Evolutionary conservation across 2,888 invertebrate genomes (phyloP), one percentile per base, ranked within the genome.

Genomic region (Xylota segnis): DNA sequence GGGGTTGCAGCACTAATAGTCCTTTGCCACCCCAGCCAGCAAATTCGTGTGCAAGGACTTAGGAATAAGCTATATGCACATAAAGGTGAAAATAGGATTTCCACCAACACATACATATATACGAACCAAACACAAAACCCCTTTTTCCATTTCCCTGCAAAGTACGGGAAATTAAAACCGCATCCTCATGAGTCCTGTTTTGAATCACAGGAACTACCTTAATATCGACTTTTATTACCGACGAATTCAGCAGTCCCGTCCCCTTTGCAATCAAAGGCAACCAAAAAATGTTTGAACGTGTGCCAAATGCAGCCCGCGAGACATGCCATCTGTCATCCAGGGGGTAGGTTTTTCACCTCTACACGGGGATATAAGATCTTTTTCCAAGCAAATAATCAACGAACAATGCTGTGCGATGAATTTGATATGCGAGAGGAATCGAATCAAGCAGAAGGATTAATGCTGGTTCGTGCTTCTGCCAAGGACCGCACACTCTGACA

Each of bases 291-390:
- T 5, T n/a, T 50, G 63, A 77, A 74, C 87, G 87, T 83, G 87
- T 87, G 87, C 87, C 89, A 89, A 89, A 88, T 88, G 89, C 89
- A 89, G 88, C 88, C 88, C 89, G 88, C 89, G 88, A 90, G 90
- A 89, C 88, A 87, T 88, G 87, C 89, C 90, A 91, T 90, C 91
- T 91, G 91, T 90, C 90, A 90, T 83, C 27, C 47, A 47, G 29
- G 84, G 84, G 87, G 83, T 83, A 54, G 77, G 70, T 78, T 78
- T 75, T 83, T 86, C 84, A 82, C 87, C 81, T 86, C 70, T 65
- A 45, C 71, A 66, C 50, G 54, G 59, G 18, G 40, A 76, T 74
- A 77, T 78, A 86, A 87, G 79, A 66, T 68, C 70, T 61, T 71
- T 71, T 52, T 29, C 70, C 6, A 37, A 43, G 76, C 56, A 79